A percentile compares a stretch with the other conserved stretches of the same genome.
Conservation (phyloP, 2,797 vertebrate species). For the Gymnopithys bicolor region DNA sequence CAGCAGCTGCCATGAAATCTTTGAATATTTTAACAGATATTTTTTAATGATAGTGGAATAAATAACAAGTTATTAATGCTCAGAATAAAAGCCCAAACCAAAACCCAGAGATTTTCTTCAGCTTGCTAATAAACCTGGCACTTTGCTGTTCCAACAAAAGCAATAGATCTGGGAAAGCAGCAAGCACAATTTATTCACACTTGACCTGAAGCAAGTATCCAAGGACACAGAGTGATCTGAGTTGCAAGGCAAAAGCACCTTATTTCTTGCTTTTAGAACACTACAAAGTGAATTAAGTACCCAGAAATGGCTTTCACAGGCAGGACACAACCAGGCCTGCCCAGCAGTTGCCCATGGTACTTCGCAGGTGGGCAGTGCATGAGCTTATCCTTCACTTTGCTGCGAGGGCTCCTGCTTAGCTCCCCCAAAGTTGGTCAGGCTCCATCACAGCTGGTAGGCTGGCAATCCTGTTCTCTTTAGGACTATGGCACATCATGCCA, state of each 20-base stretch:
- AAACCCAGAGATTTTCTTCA: background rate
- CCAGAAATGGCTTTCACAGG: background rate
- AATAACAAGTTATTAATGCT: background rate
- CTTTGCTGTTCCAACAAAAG: background rate
- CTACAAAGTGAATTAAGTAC: background rate
- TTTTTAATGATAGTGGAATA: background rate
- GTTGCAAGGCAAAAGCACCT: background rate
- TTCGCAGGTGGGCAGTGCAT: background rate
- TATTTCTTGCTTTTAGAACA: background rate
- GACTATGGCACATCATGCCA: background rate
- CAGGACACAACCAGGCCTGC: background rate
- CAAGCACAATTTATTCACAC: background rate
- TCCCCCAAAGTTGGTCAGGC: background rate
- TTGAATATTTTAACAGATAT: background rate
- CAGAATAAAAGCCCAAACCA: background rate
- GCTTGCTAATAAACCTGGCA: background rate
- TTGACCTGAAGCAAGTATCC: background rate
- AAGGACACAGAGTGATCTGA: background rate
- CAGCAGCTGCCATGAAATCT: background rate
- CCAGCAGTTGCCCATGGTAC: rapidly evolving
- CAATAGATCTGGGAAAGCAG: background rate
- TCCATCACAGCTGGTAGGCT: rapidly evolving
- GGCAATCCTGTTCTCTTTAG: background rate
- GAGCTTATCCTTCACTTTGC: background rate
- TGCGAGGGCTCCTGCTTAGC: rapidly evolving